Base-by-base conservation (phyloP, 2,888 invertebrate genomes). In the Perizoma flavofasciatum region DNA sequence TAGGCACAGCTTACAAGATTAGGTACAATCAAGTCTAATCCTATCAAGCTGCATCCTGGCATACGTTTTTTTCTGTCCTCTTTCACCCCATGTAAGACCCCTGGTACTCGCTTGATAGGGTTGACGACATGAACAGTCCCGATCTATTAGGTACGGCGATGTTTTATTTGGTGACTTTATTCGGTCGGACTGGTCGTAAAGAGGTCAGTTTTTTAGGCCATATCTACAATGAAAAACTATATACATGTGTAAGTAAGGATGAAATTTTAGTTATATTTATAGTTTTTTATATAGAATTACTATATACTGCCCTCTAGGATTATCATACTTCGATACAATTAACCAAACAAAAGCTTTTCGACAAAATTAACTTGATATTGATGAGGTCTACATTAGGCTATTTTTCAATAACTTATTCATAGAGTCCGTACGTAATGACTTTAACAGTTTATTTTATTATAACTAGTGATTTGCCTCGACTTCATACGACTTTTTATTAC, bases 81-180 rank as follows among this genome's bases (percentile, higher is more conserved):
- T 22, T 22, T 22, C 22, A 22, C 22, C 22, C 22, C 22, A 22
- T 22, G 22, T 22, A 22, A 2, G 22, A 22, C 22, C 22, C 22
- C 22, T 22, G 22, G 22, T 22, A 22, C 22, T 22, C 22, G 22
- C 22, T 22, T 22, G 22, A 22, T 22, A 22, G 22, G 22, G 22
- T 22, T 22, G 22, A 22, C 22, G 22, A 22, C 1, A 2, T 22
- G 22, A 22, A 22, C 22, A 22, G 22, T 22, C 1, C 22, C 1
- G 22, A 22, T 22, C 22, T 22, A 22, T 22, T 22, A 22, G 22
- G 9, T 10, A 6, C 49, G 55, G 48, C 54, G 62, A 62, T 57
- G 45, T 62, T 67, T 64, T 67, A 61, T 64, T 55, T 55, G 49
- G 50, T 39, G 47, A 47, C 50, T 50, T 58, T 61, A 63, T 64